phyloP scores from a whole-genome alignment of 2,113 vertebrate species.

The Conger conger region DNA sequence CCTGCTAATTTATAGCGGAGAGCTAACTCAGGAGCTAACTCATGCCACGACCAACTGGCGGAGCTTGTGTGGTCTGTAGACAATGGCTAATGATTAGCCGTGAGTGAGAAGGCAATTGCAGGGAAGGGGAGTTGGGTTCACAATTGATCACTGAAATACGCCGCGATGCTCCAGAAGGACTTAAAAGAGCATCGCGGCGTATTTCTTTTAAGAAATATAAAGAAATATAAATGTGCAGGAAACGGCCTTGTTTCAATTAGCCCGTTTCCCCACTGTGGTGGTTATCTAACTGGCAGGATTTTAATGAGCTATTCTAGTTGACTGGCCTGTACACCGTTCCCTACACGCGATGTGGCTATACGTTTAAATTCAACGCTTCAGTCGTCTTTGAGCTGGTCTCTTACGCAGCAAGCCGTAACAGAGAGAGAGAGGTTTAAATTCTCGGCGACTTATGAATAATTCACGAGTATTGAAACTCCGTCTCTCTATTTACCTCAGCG shows the following conservation, averaged over 20 bases:
- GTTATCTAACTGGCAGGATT: constrained; percentile 1
- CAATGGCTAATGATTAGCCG: constrained; percentile 14
- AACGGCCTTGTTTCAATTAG: constrained; percentile 13
- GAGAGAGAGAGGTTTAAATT: constrained; percentile 24
- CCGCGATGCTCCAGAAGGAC: constrained; percentile 26
- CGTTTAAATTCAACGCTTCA: constrained; percentile 15
- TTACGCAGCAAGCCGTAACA: background rate
- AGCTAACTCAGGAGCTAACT: no score
- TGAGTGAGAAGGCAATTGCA: constrained; percentile 38
- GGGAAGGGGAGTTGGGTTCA: constrained; percentile 17
- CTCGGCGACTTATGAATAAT: constrained; percentile 38
- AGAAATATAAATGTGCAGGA: constrained; percentile 11
- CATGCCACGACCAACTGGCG: constrained; percentile 22
- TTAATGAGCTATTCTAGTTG: constrained; percentile 15
- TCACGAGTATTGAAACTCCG: constrained; percentile 25
- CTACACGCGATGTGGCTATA: background rate
- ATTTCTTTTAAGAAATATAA: no score
- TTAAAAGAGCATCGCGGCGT: no score
- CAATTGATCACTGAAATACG: constrained; percentile 44
- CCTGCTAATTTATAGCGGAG: constrained; percentile 48
- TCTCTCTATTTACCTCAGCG: constrained; percentile 24
- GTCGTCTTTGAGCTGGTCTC: background rate
- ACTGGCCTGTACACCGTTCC: background rate
- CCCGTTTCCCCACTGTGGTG: constrained; percentile 4
- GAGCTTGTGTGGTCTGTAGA: background rate